Conservation (phyloP, 2,797 vertebrate species). For the Melanotaenia pygmaea region DNA sequence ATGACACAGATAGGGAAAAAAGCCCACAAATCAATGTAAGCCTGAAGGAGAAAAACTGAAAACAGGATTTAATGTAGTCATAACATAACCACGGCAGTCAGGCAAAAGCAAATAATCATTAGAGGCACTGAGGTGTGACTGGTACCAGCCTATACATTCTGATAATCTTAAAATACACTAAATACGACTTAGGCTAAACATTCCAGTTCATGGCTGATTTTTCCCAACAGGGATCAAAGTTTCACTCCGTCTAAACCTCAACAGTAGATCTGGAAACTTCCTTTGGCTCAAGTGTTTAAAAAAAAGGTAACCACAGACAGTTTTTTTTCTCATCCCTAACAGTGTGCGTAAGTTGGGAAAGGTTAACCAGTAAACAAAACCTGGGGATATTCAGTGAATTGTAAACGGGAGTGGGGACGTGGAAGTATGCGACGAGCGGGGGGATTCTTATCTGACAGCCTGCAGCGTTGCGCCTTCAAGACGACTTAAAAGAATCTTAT, state of each 20-base stretch:
- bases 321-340: not conserved
- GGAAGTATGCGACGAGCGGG: conserved; percentile 30
- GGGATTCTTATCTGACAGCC: conserved; percentile 74
- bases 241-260: conserved; percentile 5
- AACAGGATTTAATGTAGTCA: conserved; percentile 37
- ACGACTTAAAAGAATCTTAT: conserved; percentile 1
- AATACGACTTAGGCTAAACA: conserved; percentile 21
- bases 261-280: not conserved
- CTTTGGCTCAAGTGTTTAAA: conserved; percentile 23
- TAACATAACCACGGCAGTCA: conserved; percentile 22
- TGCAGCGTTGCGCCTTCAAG: conserved; percentile 43
- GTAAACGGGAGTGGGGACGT: conserved; percentile 26
- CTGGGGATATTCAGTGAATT: conserved; percentile 4
- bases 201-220: conserved; percentile 24
- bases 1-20: conserved; percentile 26
- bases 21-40: conserved; percentile 41
- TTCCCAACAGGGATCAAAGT: conserved; percentile 25
- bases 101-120: conserved; percentile 46
- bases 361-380: not conserved
- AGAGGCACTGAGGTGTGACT: conserved; percentile 8
- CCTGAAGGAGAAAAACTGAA: conserved; percentile 29
- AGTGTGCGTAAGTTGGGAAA: not conserved
- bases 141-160: not conserved
- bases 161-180: conserved; percentile 32
- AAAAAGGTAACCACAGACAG: conserved; percentile 4